Evolutionary conservation across 2,113 vertebrate genomes (phyloP).

Genomic region (Ranitomeya imitator): DNA sequence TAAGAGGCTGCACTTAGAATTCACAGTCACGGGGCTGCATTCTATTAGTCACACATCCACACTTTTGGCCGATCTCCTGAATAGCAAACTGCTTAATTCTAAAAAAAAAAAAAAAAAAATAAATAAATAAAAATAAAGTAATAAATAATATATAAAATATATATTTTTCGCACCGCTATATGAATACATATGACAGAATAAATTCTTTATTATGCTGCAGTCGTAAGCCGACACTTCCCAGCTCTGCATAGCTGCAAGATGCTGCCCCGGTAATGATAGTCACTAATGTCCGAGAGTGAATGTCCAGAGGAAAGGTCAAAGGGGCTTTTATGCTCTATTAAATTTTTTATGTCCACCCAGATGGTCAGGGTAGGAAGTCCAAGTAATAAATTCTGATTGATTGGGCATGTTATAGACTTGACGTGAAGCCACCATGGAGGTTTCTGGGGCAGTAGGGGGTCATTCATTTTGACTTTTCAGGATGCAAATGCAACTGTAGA

Average conservation of each 20-base stretch:
- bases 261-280: not conserved
- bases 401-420: not conserved
- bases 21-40: not conserved
- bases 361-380: constrained; percentile 41
- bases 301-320: constrained; percentile 16
- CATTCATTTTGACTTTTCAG: too few relatives aligned
- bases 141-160: not conserved
- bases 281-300: constrained; percentile 1
- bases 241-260: not conserved
- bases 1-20: not conserved
- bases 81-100: not conserved
- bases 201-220: constrained; percentile 16
- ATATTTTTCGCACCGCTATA: not conserved
- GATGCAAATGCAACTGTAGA: not conserved
- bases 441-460: not conserved
- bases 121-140: not conserved
- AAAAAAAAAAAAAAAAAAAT: not conserved
- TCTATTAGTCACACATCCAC: not conserved
- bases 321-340: constrained; percentile 35
- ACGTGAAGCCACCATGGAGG: not conserved
- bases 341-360: constrained; percentile 44
- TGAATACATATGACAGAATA: not conserved
- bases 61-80: not conserved
- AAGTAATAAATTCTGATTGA: constrained; percentile 36
- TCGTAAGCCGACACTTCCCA: not conserved